phyloP scores from a whole-genome alignment of 1,140 invertebrate genomes.

The Metopolophium dirhodum region DNA sequence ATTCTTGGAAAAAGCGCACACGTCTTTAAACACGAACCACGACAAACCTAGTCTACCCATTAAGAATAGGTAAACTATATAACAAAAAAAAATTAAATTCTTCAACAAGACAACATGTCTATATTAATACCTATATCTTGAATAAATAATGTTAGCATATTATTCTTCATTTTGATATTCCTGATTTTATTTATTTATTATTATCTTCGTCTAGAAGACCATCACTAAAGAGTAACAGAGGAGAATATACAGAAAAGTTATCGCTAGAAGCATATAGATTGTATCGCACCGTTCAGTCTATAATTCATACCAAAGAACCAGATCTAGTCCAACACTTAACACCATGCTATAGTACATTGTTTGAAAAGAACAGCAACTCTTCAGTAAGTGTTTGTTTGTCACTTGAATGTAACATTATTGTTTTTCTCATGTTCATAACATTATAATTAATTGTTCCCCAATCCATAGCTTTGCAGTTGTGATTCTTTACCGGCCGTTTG shows the following conservation, averaged over 20 bases:
- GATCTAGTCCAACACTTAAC: conserved; percentile 65
- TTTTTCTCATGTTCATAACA: neutral
- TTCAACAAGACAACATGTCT: neutral
- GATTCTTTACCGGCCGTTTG: conserved; percentile 60
- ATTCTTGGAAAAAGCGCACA: conserved; percentile 76
- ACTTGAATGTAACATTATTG: neutral
- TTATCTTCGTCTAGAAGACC: conserved; percentile 60
- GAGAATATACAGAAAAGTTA: conserved; percentile 71
- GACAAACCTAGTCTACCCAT: conserved; percentile 59
- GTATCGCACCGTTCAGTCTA: conserved; percentile 71
- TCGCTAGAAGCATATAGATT: conserved; percentile 73
- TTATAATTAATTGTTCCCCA: neutral
- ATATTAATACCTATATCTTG: neutral
- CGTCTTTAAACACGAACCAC: conserved; percentile 68
- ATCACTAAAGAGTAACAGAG: conserved; percentile 61
- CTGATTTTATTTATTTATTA: neutral
- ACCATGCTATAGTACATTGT: conserved; percentile 59
- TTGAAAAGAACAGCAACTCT: conserved; percentile 23
- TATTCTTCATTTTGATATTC: neutral
- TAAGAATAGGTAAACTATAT: conserved; percentile 46
- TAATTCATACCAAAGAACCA: conserved; percentile 71
- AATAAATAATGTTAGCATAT: neutral
- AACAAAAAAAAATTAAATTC: neutral
- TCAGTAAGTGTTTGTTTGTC: conserved; percentile 24
- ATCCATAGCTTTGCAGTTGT: conserved; percentile 60